Evolutionary conservation across 2,797 vertebrate species (phyloP), one percentile per base, ranked within the genome.

Genomic region (Rhabdomys pumilio): DNA sequence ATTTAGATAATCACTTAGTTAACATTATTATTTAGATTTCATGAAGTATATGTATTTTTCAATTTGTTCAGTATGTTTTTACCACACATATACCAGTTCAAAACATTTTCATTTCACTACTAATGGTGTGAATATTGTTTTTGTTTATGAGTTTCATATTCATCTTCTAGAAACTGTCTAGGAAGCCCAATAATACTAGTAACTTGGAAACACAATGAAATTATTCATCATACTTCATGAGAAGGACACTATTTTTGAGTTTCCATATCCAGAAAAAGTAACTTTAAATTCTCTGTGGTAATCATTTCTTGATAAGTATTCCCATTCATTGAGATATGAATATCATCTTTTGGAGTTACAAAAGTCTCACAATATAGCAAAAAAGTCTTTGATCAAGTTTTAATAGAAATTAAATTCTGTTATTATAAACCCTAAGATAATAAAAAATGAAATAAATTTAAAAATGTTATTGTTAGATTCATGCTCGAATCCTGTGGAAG

Each of bases 61-160:
- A 89, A 24, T 50, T 85, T 29, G n/a, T 91, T 93, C 3, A 20
- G 44, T 89, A 20, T 41, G 92, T 82, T 79, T 73, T 92, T 61
- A 81, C 2, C 24, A 89, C 20, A 81, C 47, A 63, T 14, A 29
- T 41, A 92, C 11, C 0, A 73, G 15, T 15, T 85, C 22, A 57
- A 88, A 88, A 50, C 8, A 73, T 81, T 7, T 6, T 63, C n/a
- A 44, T 17, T 6, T 11, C 7, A 83, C 19, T 19, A 53, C 6
- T 14, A 65, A 81, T 3, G 79, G 29, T 77, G 8, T 72, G 38
- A 19, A 59, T 9, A 80, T 34, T 1, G 22, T 44, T 94, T 73
- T 87, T 57, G 41, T 22, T 6, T 24, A 6, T 41, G 10, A 26
- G 11, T 86, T 65, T 87, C 41, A 47, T 41, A 31, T 9, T 86